Conservation (phyloP, 2,888 invertebrate species). For the Protonemura montana region DNA sequence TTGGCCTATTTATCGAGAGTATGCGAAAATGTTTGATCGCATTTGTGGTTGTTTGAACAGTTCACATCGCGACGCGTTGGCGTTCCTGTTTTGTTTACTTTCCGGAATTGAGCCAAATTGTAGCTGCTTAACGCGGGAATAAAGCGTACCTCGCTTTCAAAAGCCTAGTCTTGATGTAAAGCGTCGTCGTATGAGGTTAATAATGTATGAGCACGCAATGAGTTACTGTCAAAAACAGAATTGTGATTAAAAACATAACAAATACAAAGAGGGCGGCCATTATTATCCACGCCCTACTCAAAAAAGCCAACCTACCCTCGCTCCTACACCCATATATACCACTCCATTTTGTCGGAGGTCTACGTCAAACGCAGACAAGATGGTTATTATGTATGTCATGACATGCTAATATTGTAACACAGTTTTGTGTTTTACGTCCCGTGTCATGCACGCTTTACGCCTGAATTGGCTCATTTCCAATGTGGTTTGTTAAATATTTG, state of each 20-base stretch:
- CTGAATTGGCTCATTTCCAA: background rate
- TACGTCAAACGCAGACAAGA: constrained; percentile 28
- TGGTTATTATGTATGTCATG: constrained; percentile 29
- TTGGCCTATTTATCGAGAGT: background rate
- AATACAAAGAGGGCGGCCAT: constrained; percentile 9
- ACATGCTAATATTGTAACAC: constrained; percentile 30
- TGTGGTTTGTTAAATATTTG: background rate
- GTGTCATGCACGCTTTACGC: background rate
- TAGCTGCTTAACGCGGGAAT: background rate
- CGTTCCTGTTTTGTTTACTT: background rate
- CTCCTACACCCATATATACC: background rate
- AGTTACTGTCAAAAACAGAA: constrained; percentile 47
- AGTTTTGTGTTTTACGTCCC: background rate
- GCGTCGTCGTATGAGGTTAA: background rate
- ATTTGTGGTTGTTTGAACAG: background rate
- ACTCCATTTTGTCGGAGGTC: constrained; percentile 14
- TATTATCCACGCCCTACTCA: constrained; percentile 32
- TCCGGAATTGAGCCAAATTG: background rate
- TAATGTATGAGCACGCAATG: constrained; percentile 28
- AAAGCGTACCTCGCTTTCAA: background rate
- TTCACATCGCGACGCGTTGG: background rate
- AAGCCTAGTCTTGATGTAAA: background rate
- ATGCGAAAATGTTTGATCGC: background rate
- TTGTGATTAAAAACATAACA: constrained; percentile 45
- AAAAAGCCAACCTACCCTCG: background rate